Conservation (phyloP, 30 jellyfish, hydroid and myxozoan genomes). For the Aurelia aurita region DNA sequence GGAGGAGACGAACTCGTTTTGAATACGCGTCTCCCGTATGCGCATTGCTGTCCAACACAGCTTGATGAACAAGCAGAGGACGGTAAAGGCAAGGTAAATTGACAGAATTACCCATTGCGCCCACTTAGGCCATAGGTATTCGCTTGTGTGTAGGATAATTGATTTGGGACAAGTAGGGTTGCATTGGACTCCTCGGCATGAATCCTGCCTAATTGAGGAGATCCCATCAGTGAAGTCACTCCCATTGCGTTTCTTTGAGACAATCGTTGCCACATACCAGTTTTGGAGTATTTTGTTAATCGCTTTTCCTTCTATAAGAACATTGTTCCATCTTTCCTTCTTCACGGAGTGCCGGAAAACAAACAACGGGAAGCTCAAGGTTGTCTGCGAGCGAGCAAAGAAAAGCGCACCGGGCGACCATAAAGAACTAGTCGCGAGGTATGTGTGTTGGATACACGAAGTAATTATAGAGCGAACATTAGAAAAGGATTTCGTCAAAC, state of each 20-base stretch:
- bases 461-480: slow-evolving; percentile 67
- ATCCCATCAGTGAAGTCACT: slow-evolving; percentile 3
- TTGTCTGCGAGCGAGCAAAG: slow-evolving; percentile 50
- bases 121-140: slow-evolving; percentile 66
- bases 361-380: slow-evolving; percentile 50
- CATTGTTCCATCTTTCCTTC: slow-evolving; percentile 54
- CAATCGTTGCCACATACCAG: slow-evolving; percentile 49
- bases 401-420: slow-evolving; percentile 82
- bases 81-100: slow-evolving; percentile 12
- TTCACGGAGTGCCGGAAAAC: slow-evolving; percentile 71
- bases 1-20: slow-evolving; percentile 49
- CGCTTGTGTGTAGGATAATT: slow-evolving; percentile 14
- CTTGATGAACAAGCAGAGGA: slow-evolving; percentile 35
- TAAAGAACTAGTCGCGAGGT: slow-evolving; percentile 79
- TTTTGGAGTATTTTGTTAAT: slow-evolving; percentile 27
- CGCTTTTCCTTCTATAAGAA: slow-evolving; percentile 57
- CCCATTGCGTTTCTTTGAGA: slow-evolving; percentile 25
- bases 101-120: slow-evolving; percentile 33
- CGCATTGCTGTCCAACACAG: slow-evolving; percentile 59
- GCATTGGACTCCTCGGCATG: slow-evolving; percentile 84
- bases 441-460: slow-evolving; percentile 90
- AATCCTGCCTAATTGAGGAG: slow-evolving; percentile 13
- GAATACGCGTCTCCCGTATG: slow-evolving; percentile 43
- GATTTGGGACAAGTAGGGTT: slow-evolving; percentile 91
- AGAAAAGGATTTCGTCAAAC: slow-evolving; percentile 37